Percentiles rank a stretch among this genome's conserved stretches.
Evolutionary conservation across 2,113 vertebrate species (phyloP).

Genomic region (Cyprinus carpio): DNA sequence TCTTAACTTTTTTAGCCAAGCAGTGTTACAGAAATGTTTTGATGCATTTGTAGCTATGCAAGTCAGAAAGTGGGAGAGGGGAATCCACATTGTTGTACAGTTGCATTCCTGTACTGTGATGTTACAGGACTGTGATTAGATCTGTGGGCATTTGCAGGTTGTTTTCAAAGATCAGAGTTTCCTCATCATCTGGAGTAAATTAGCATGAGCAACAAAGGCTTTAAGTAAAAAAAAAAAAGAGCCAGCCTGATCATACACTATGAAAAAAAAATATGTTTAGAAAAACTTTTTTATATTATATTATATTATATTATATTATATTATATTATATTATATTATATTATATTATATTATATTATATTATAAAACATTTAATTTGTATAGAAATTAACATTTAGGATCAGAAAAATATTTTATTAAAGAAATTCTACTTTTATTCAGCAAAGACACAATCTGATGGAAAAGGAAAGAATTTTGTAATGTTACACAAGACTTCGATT

Average conservation of each 20-base stretch:
- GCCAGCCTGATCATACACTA: background rate
- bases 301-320: too few species aligned
- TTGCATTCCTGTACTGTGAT: background rate
- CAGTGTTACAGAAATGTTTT: background rate
- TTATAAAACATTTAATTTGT: too few species aligned
- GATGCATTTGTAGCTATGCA: background rate
- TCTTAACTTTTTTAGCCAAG: background rate
- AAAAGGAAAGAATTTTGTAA: background rate
- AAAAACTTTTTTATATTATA: background rate
- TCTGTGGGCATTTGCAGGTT: slow-evolving; percentile 55
- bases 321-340: too few species aligned
- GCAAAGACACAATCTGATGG: background rate
- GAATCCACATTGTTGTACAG: background rate
- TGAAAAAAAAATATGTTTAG: background rate
- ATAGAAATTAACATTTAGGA: too few species aligned
- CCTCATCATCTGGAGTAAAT: slow-evolving; percentile 77
- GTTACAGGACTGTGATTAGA: slow-evolving; percentile 5
- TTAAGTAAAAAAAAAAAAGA: background rate
- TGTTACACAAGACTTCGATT: background rate
- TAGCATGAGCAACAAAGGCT: slow-evolving; percentile 68
- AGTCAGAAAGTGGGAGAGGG: background rate
- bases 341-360: too few species aligned
- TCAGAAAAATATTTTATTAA: background rate
- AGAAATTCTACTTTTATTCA: background rate
- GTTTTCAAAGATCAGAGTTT: slow-evolving; percentile 68